phyloP scores from a whole-genome alignment of 2,113 vertebrate genomes.

The Amphiprion ocellaris region DNA sequence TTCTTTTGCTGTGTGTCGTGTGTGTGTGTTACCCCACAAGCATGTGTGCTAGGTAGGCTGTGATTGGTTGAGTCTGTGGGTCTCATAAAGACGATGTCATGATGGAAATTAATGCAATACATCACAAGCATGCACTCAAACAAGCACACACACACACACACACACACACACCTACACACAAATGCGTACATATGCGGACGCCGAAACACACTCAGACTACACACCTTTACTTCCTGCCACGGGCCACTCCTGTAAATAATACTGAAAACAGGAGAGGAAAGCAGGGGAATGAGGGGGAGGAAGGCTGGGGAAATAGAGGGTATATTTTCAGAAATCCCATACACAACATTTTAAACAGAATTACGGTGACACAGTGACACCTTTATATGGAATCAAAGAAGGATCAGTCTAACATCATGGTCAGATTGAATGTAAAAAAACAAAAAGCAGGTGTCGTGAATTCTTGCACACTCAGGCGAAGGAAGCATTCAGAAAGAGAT shows the following conservation, averaged over 20 bases:
- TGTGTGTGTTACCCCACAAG: conserved; percentile 12
- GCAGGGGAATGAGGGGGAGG: conserved; percentile 28
- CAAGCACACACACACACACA: conserved; percentile 47
- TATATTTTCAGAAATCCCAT: conserved; percentile 29
- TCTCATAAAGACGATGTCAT: conserved; percentile 85
- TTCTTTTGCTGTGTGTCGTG: conserved; percentile 50
- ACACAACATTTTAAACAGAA: conserved; percentile 38
- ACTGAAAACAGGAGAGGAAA: conserved; percentile 49
- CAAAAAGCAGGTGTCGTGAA: conserved; percentile 24
- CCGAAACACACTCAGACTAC: conserved; percentile 27
- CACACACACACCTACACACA: conserved; percentile 38
- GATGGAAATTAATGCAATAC: conserved; percentile 87
- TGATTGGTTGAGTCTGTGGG: conserved; percentile 75
- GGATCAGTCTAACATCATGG: conserved; percentile 28
- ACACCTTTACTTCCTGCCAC: conserved; percentile 39
- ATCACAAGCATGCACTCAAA: conserved; percentile 77
- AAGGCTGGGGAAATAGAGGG: conserved; percentile 35
- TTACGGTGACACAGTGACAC: conserved; percentile 42
- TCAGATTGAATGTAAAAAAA: conserved; percentile 20
- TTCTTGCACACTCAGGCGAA: conserved; percentile 38
- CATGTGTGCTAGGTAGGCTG: conserved; percentile 47
- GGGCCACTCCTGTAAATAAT: conserved; percentile 71
- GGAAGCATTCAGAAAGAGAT: conserved; percentile 18
- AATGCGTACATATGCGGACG: not conserved
- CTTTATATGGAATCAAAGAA: conserved; percentile 46